Conservation (phyloP, 2,888 invertebrate species). For the Meta bourneti region DNA sequence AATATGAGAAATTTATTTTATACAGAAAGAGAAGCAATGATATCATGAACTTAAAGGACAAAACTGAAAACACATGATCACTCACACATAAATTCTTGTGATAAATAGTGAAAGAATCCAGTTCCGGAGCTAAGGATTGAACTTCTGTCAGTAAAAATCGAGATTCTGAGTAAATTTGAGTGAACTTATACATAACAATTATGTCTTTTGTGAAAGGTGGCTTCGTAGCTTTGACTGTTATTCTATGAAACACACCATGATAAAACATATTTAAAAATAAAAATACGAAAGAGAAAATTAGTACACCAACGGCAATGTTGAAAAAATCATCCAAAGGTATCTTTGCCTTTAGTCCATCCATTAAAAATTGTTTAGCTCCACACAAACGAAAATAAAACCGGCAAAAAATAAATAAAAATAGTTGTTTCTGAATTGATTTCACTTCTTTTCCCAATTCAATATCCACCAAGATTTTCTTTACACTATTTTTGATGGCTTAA, state of each 20-base stretch:
- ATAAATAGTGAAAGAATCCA: slow-evolving; percentile 81
- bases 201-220: slow-evolving; percentile 79
- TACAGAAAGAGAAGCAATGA: neutral
- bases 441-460: no score
- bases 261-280: slow-evolving; percentile 79
- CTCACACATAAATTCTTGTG: slow-evolving; percentile 81
- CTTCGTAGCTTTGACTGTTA: slow-evolving; percentile 80
- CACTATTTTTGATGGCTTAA: no score
- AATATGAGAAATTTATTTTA: neutral
- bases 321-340: neutral
- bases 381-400: no score
- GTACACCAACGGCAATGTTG: neutral
- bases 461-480: no score
- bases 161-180: slow-evolving; percentile 81
- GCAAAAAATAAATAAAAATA: no score
- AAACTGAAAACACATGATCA: slow-evolving; percentile 4
- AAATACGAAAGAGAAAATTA: slow-evolving; percentile 78
- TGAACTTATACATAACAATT: slow-evolving; percentile 81
- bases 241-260: slow-evolving; percentile 80
- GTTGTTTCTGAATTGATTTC: no score
- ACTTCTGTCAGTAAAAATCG: slow-evolving; percentile 81
- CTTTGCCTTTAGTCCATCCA: neutral
- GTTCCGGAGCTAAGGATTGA: slow-evolving; percentile 80
- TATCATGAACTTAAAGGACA: neutral
- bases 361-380: neutral